Evolutionary conservation across 2,888 invertebrate species (phyloP).

Genomic region (Smittia sp.): DNA sequence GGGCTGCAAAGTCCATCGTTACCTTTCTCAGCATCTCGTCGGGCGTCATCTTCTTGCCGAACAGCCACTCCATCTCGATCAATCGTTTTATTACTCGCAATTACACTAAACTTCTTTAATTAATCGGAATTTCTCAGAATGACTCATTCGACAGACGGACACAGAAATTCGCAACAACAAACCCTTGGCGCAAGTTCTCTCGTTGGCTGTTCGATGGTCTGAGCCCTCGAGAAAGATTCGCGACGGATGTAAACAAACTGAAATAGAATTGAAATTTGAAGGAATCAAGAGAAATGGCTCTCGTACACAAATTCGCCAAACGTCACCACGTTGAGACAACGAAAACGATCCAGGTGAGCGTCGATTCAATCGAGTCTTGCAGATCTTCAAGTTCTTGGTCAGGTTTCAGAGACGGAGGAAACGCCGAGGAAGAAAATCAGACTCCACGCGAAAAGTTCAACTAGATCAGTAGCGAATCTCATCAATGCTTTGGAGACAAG

Average conservation of each 20-base stretch:
- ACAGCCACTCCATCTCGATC: constrained; percentile 82
- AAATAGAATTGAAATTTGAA: not conserved
- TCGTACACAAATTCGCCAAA: constrained; percentile 22
- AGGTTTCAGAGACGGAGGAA: not conserved
- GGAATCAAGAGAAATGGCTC: constrained; percentile 16
- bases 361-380: not conserved
- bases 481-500: constrained; percentile 1
- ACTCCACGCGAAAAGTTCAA: not conserved
- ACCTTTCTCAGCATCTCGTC: constrained; percentile 93
- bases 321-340: not conserved
- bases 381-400: not conserved
- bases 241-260: not conserved
- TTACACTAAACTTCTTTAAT: too few species aligned
- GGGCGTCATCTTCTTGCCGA: constrained; percentile 93
- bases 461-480: not conserved
- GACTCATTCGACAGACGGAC: too few species aligned
- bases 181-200: too few species aligned
- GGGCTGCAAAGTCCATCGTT: not conserved
- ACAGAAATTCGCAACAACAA: too few species aligned
- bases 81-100: too few species aligned
- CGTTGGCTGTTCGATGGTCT: too few species aligned
- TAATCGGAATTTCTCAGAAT: too few species aligned
- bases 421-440: constrained; percentile 20
- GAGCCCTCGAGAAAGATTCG: too few species aligned
- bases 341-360: constrained; percentile 8